These are phyloP conservation scores for Gymnothorax javanicus DNA, from an alignment of 2,797 vertebrate genomes.

Conservation along the genomic window DNA sequence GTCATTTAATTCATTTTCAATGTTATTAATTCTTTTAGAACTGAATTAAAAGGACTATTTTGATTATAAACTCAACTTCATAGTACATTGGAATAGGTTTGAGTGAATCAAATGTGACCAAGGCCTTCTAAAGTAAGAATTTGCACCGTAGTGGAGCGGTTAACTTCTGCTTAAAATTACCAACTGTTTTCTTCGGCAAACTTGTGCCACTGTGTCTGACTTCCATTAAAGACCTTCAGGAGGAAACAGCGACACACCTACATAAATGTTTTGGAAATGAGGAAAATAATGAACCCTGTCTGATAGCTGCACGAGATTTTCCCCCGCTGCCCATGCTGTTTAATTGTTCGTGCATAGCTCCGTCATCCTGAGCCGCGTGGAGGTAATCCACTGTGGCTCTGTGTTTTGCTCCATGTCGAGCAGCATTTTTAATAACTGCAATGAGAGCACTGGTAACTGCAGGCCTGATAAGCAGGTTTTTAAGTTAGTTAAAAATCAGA, in stretches of 20 bases:
- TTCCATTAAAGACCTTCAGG: constrained; percentile 37
- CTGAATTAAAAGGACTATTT: neutral
- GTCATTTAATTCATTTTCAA: neutral
- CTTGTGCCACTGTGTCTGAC: constrained; percentile 51
- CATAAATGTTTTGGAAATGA: constrained; percentile 54
- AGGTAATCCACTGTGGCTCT: constrained; percentile 73
- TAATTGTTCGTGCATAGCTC: constrained; percentile 71
- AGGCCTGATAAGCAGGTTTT: constrained; percentile 72
- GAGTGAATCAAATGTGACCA: constrained; percentile 49
- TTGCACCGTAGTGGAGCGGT: constrained; percentile 49
- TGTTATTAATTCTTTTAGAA: neutral
- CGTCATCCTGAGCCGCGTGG: constrained; percentile 78
- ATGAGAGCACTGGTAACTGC: constrained; percentile 63
- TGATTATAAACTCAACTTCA: neutral
- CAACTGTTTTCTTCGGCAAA: constrained; percentile 58
- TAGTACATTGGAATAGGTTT: constrained; percentile 6
- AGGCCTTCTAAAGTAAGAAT: constrained; percentile 48
- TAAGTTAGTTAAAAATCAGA: constrained; percentile 60
- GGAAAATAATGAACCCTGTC: constrained; percentile 43
- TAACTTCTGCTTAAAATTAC: constrained; percentile 43
- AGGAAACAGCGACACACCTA: constrained; percentile 59
- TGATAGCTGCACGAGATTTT: constrained; percentile 54
- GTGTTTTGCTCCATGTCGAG: constrained; percentile 81
- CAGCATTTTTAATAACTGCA: constrained; percentile 71
- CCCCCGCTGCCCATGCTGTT: constrained; percentile 62